Base-by-base conservation (phyloP, 2,113 vertebrate species). In the Pygoscelis antarcticus region DNA sequence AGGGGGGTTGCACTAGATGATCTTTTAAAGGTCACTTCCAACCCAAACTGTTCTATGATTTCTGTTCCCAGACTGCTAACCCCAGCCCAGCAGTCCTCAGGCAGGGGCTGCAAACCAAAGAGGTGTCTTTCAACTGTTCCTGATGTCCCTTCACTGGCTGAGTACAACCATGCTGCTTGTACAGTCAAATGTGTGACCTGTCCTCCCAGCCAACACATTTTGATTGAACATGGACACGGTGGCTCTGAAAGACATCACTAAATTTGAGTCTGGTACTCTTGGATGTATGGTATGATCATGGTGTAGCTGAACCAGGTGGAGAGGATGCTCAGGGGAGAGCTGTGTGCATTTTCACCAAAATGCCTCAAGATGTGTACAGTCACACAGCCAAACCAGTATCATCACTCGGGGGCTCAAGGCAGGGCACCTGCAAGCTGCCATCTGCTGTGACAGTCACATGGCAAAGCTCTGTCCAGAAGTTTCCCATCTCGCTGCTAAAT, bases 101-200 rank as follows among this genome's bases (percentile, higher is more conserved):
- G 12, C 32, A 86, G 64, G 21, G 8, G 11, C 23, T 54, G 30
- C 68, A 72, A 47, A 57, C 6, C 29, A 38, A 40, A 75, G 16
- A 55, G 32, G 9, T 32, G 19, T 42, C 40, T 68, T 62, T 55
- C 29, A 88, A 4, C 34, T 38, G 7, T 34, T 76, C 17, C 20
- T 68, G 42, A 27, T 44, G n/a, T 70, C 32, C 30, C 42, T 85
- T 55, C 34, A 9, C 25, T 23, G 15, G 6, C 42, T 71, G 30
- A 55, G 27, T 17, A 36, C 65, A 75, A 38, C 34, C 51, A 58
- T 1, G 0, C 10, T 38, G 52, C 66, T 64, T 0, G 0, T 32
- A 12, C 16, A 76, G 25, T 21, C 18, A 10, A 25, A 27, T 4
- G 6, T 4, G 1, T 16, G 30, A 75, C 47, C 42, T 30, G 5